Conservation (phyloP, 2,888 invertebrate species). For the Nymphalis urticae region DNA sequence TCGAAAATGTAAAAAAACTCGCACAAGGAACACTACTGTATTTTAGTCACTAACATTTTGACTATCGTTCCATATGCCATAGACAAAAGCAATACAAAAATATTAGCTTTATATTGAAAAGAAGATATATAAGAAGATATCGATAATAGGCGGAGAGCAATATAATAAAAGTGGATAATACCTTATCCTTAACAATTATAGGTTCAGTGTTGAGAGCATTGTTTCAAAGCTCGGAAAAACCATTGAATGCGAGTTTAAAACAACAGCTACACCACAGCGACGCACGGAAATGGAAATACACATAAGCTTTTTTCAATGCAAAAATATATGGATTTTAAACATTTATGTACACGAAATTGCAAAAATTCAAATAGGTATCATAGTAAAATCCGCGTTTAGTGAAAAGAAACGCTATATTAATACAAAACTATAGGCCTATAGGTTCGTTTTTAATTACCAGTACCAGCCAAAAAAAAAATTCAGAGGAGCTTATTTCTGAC, state of each 20-base stretch:
- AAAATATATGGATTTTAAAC: constrained; percentile 17
- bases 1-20: too few relatives aligned
- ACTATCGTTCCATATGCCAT: too few relatives aligned
- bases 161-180: not conserved
- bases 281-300: constrained; percentile 11
- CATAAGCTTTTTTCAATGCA: constrained; percentile 17
- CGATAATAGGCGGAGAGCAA: not conserved
- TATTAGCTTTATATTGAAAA: too few relatives aligned
- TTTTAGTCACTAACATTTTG: too few relatives aligned
- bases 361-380: not conserved
- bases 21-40: too few relatives aligned
- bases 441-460: too few relatives aligned
- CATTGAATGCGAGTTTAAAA: constrained; percentile 19
- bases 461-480: too few relatives aligned
- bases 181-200: constrained; percentile 5
- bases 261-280: constrained; percentile 4
- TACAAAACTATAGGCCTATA: too few relatives aligned
- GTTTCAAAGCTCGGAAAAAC: constrained; percentile 10
- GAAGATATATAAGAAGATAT: not conserved
- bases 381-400: not conserved
- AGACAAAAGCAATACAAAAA: too few relatives aligned
- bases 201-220: constrained; percentile 13
- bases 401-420: not conserved
- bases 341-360: not conserved
- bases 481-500: too few relatives aligned